phyloP scores from a whole-genome alignment of 1,140 invertebrate species.

The Melanaphis sacchari region DNA sequence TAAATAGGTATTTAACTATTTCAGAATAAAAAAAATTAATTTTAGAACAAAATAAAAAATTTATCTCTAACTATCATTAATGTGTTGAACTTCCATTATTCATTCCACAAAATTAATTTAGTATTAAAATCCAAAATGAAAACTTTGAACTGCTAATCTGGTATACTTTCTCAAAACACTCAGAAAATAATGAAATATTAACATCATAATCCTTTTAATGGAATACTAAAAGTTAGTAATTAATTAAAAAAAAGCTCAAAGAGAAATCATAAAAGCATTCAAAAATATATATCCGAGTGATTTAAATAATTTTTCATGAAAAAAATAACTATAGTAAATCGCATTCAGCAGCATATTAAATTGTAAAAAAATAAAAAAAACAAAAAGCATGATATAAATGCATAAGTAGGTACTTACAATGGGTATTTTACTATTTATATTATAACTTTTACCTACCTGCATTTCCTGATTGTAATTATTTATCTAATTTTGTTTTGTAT shows the following conservation, averaged over 20 bases:
- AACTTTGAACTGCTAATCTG: constrained; percentile 34
- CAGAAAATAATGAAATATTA: background rate
- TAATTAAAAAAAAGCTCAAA: background rate
- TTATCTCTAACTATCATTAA: background rate
- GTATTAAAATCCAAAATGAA: background rate
- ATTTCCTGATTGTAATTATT: background rate
- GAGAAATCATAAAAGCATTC: background rate
- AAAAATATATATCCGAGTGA: background rate
- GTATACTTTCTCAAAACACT: constrained; percentile 13
- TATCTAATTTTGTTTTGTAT: background rate
- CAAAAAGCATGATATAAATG: background rate
- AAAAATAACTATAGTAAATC: background rate
- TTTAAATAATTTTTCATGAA: constrained; percentile 8
- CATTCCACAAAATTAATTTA: background rate
- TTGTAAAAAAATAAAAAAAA: background rate
- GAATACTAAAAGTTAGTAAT: constrained; percentile 29
- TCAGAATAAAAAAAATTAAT: background rate
- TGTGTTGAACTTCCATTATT: constrained; percentile 1
- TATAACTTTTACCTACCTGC: background rate
- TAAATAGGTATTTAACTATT: background rate
- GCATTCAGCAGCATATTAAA: background rate
- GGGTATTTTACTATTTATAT: background rate
- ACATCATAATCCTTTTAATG: constrained; percentile 6
- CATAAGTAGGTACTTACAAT: background rate
- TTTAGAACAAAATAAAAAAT: background rate